Evolutionary conservation across 2,888 invertebrate genomes (phyloP), one percentile per base, ranked within the genome.

Genomic region (Mycalesis mineus): DNA sequence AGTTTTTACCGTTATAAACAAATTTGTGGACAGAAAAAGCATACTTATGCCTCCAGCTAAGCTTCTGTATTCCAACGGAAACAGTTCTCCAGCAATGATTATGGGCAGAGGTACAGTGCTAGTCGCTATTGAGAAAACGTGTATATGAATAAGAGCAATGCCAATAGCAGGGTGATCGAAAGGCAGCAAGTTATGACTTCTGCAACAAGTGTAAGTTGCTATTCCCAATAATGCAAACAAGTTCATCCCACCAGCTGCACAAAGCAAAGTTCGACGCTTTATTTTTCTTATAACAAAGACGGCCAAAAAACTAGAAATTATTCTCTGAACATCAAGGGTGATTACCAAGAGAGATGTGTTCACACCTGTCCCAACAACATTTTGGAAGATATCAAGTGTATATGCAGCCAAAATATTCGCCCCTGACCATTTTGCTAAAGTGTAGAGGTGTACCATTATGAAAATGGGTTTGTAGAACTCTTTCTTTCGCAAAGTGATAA

Each of bases 21-120:
- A 58, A 62, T 83, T 79, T 0, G 69, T 60, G 0, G 84, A 82
- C 7, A 79, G 70, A 58, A 80, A 79, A 3, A 85, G 61, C 0
- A 82, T 77, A 33, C 82, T 82, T 13, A 84, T 71, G 0, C 82
- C 82, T 0, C 83, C 80, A 0, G 93, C 93, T 0, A 93, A 71
- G 17, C 92, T 92, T 52, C 93, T 86, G 41, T 90, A 91, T 55
- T 88, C 87, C 28, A 91, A 78, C 2, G 93, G 90, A 65, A 93
- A 94, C 3, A 94, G 78, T 74, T 95, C 94, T 0, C 94, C 94
- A 54, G 93, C 92, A 75, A 94, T 91, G 7, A 93, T 91, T 80
- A 93, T 94, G 0, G 94, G 93, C 33, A 94, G 68, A 0, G 94
- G 92, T 7, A 92, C 80, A 1, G 91, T 80, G 0, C 94, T 93